A percentile compares a stretch with the other conserved stretches of the same genome.
phyloP scores from a whole-genome alignment of 1,140 invertebrate species.

The Adelges cooleyi region DNA sequence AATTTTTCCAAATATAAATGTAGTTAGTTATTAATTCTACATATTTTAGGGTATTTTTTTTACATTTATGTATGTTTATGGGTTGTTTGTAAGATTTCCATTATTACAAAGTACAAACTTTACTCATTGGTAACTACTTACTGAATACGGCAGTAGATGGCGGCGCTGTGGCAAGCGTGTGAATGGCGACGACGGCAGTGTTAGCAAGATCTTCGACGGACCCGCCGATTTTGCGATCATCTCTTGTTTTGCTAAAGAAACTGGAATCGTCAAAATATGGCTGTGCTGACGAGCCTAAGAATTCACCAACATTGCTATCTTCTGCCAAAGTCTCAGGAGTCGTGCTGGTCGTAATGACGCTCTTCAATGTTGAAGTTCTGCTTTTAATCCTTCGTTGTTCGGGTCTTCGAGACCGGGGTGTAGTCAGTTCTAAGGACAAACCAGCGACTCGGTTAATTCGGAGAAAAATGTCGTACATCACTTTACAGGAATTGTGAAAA shows the following conservation, averaged over 20 bases:
- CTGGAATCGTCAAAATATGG: slow-evolving; percentile 7
- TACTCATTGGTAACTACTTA: background rate
- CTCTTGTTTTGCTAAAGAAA: slow-evolving; percentile 2
- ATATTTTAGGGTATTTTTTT: too few species aligned
- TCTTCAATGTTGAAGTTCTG: background rate
- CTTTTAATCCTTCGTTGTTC: slow-evolving; percentile 17
- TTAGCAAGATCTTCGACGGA: slow-evolving; percentile 33
- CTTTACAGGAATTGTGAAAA: too few species aligned
- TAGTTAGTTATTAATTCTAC: too few species aligned
- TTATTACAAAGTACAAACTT: too few species aligned
- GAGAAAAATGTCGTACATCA: too few species aligned
- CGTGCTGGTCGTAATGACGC: background rate
- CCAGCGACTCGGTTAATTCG: too few species aligned
- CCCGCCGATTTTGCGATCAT: slow-evolving; percentile 14
- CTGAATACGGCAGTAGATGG: slow-evolving; percentile 27
- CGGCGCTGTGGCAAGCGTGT: slow-evolving; percentile 34
- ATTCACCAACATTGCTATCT: background rate
- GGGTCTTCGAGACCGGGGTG: background rate
- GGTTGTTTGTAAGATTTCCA: too few species aligned
- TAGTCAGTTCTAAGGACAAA: background rate
- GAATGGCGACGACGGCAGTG: slow-evolving; percentile 35
- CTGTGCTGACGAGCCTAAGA: background rate
- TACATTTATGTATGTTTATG: too few species aligned
- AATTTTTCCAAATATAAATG: too few species aligned
- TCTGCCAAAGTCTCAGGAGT: slow-evolving; percentile 3